Evolutionary conservation across 37 sponge, comb jelly and placozoan species (phyloP), one percentile per base, ranked within the genome.

Genomic region (Aphrocallistes beatrix): DNA sequence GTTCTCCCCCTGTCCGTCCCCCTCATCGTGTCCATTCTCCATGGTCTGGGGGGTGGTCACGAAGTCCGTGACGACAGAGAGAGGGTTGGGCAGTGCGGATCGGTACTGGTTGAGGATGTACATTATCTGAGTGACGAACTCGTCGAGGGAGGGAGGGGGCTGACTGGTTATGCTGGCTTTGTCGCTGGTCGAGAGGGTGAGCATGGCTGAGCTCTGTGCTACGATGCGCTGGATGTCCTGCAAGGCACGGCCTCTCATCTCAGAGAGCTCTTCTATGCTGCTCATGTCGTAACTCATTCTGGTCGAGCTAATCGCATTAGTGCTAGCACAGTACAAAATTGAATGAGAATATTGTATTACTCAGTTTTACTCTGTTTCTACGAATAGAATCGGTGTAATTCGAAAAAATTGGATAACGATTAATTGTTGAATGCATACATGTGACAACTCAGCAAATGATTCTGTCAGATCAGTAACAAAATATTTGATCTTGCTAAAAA

Each of bases 281-380:
- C 75, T 60, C 75, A 30, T 60, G 1, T 60, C 75, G 34, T 60
- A 60, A 60, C 75, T 60, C 75, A 60, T 60, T 25, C 32, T 60
- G 3, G 21, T 60, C 10, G 34, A 28, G 34, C 34, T 28, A 32
- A 60, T 3, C n/a, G 75, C n/a, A n/a, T n/a, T n/a, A n/a, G n/a
- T n/a, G n/a, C n/a, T n/a, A n/a, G n/a, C n/a, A n/a, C n/a, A n/a
- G n/a, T n/a, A n/a, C n/a, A n/a, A n/a, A n/a, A n/a, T n/a, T n/a
- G n/a, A n/a, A n/a, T n/a, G n/a, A n/a, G n/a, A n/a, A n/a, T n/a
- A n/a, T n/a, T n/a, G n/a, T n/a, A n/a, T n/a, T n/a, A n/a, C n/a
- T n/a, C n/a, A n/a, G n/a, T n/a, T n/a, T n/a, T n/a, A n/a, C n/a
- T n/a, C n/a, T n/a, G n/a, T n/a, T n/a, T n/a, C n/a, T n/a, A n/a